Evolutionary conservation across 2,113 vertebrate species (phyloP).

Genomic region (Chaetops frenatus): DNA sequence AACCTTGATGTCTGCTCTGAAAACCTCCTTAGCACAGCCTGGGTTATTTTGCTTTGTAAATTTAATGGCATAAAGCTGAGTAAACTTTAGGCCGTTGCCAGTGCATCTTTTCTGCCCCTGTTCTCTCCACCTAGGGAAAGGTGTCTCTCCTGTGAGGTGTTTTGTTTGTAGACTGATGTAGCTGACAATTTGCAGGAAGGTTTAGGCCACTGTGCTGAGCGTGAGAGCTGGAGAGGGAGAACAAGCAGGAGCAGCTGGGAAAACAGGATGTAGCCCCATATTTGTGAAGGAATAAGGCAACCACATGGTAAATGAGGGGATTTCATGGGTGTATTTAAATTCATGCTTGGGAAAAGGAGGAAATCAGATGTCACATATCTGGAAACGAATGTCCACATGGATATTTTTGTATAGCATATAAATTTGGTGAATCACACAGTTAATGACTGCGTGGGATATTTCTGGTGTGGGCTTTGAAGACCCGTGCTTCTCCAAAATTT

Average conservation of each 20-base stretch:
- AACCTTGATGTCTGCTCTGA: not conserved
- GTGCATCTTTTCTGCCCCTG: not conserved
- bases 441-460: not conserved
- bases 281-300: not conserved
- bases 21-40: not conserved
- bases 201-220: not conserved
- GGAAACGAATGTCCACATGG: not conserved
- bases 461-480: slow-evolving; percentile 5
- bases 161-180: not conserved
- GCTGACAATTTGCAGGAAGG: not conserved
- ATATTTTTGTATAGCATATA: not conserved
- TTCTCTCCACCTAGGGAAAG: not conserved
- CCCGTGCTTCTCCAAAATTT: not conserved
- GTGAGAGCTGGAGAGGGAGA: not conserved
- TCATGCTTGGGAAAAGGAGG: not conserved
- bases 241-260: not conserved
- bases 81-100: not conserved
- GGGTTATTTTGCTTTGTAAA: not conserved
- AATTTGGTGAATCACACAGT: not conserved
- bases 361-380: not conserved
- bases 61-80: not conserved
- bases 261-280: not conserved
- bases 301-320: not conserved
- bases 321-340: not conserved
- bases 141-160: not conserved